These are phyloP conservation scores for Apistogramma diplotaenia DNA, from an alignment of 2,113 vertebrate species.

Conservation along the genomic window DNA sequence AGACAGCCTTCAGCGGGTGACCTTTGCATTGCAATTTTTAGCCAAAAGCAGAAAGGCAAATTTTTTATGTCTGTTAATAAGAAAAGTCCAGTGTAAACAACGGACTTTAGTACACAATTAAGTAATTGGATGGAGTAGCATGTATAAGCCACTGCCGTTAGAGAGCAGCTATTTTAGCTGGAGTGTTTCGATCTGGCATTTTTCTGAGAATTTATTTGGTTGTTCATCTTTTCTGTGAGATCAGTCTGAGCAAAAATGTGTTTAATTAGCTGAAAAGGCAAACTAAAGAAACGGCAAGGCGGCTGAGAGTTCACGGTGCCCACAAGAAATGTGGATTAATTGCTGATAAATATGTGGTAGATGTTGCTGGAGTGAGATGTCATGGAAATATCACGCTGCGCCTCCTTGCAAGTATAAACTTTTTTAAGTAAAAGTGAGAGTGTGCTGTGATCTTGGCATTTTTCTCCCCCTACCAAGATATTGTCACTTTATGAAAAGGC, in stretches of 20 bases:
- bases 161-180: not conserved
- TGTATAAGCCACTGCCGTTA: not conserved
- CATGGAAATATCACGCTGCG: not conserved
- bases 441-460: not conserved
- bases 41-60: not conserved
- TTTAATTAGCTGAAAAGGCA: constrained; percentile 23
- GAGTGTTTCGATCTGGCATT: not conserved
- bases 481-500: not conserved
- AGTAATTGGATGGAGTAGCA: not conserved
- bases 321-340: not conserved
- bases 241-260: constrained; percentile 3
- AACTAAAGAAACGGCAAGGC: not conserved
- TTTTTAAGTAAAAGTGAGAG: not conserved
- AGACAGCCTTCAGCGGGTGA: not conserved
- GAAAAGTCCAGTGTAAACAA: not conserved
- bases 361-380: not conserved
- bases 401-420: not conserved
- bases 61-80: not conserved
- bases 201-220: not conserved
- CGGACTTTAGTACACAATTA: not conserved
- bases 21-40: not conserved
- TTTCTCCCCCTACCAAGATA: not conserved
- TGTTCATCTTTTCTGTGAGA: constrained; percentile 7
- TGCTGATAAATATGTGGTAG: not conserved
- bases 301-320: not conserved